These are phyloP conservation scores for Nothobranchius furzeri DNA, from an alignment of 2,113 vertebrate genomes.

Conservation along the genomic window DNA sequence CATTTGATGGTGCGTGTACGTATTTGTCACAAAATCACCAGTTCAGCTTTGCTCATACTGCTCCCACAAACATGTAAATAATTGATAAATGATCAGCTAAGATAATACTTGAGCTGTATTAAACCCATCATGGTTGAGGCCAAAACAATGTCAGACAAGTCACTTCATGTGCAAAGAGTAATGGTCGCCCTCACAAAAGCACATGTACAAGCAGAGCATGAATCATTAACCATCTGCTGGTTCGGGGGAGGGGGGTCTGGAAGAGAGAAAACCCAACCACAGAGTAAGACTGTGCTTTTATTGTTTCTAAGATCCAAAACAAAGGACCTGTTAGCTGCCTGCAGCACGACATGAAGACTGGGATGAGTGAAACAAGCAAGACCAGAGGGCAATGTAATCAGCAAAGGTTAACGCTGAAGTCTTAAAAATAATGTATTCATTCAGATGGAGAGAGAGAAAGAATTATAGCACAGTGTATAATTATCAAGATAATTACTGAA, in stretches of 20 bases:
- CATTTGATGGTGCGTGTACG: no score
- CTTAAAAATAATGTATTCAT: no score
- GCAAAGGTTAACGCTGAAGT: no score
- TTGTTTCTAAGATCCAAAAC: slow-evolving; percentile 63
- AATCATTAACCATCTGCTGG: slow-evolving; percentile 80
- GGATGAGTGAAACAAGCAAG: neutral
- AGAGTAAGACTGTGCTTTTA: slow-evolving; percentile 73
- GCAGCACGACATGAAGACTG: slow-evolving; percentile 48
- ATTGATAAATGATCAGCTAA: no score
- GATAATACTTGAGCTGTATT: neutral
- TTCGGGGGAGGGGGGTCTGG: slow-evolving; percentile 24
- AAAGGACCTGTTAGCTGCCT: slow-evolving; percentile 2
- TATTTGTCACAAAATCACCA: no score
- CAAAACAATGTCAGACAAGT: slow-evolving; percentile 5
- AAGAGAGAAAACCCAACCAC: slow-evolving; percentile 17
- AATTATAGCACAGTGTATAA: no score
- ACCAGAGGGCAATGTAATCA: slow-evolving; percentile 9
- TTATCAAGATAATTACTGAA: no score
- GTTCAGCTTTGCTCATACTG: no score
- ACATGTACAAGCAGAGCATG: slow-evolving; percentile 65
- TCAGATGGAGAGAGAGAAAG: no score
- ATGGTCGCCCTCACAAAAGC: slow-evolving; percentile 34
- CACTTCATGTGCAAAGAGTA: slow-evolving; percentile 50
- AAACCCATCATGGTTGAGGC: neutral
- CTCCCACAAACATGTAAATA: no score